Conservation (phyloP, 1,140 invertebrate species). For the Proctacanthus coquilletti region DNA sequence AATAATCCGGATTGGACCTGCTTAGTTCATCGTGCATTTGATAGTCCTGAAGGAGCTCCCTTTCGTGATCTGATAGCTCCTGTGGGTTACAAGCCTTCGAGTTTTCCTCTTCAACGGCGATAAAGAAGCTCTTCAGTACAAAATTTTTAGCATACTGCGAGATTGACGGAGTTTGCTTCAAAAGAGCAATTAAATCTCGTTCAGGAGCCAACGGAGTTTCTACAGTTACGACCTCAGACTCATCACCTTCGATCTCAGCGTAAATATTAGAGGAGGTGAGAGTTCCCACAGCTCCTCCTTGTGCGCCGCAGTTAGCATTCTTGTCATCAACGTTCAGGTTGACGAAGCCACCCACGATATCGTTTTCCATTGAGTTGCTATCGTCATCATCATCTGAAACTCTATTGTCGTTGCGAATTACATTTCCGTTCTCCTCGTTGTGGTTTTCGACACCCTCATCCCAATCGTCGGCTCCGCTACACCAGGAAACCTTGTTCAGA, state of each 20-base stretch:
- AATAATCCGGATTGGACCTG: not conserved
- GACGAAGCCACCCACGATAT: slow-evolving; percentile 28
- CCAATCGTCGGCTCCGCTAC: slow-evolving; percentile 56
- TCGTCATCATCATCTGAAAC: slow-evolving; percentile 32
- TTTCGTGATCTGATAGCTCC: slow-evolving; percentile 39
- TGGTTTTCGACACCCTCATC: slow-evolving; percentile 34
- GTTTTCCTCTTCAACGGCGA: slow-evolving; percentile 45
- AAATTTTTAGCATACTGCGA: slow-evolving; percentile 22
- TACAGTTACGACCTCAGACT: slow-evolving; percentile 48
- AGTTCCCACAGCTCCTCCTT: slow-evolving; percentile 32
- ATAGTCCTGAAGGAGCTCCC: slow-evolving; percentile 46
- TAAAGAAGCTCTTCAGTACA: slow-evolving; percentile 33
- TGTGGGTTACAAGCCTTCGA: no score
- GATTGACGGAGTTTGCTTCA: slow-evolving; percentile 32
- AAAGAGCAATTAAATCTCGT: slow-evolving; percentile 41
- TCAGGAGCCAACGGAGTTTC: slow-evolving; percentile 49
- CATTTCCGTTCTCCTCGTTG: slow-evolving; percentile 43
- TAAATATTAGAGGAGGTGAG: slow-evolving; percentile 40
- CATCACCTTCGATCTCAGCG: slow-evolving; percentile 53
- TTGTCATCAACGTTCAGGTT: slow-evolving; percentile 35
- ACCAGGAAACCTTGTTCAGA: slow-evolving; percentile 35
- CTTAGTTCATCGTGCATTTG: slow-evolving; percentile 37
- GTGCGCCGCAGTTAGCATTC: slow-evolving; percentile 36
- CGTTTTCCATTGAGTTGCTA: slow-evolving; percentile 35
- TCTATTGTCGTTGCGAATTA: slow-evolving; percentile 14